A percentile compares a stretch with the other conserved stretches of the same genome.
Conservation (phyloP, 2,888 invertebrate species). For the Lypha dubia region DNA sequence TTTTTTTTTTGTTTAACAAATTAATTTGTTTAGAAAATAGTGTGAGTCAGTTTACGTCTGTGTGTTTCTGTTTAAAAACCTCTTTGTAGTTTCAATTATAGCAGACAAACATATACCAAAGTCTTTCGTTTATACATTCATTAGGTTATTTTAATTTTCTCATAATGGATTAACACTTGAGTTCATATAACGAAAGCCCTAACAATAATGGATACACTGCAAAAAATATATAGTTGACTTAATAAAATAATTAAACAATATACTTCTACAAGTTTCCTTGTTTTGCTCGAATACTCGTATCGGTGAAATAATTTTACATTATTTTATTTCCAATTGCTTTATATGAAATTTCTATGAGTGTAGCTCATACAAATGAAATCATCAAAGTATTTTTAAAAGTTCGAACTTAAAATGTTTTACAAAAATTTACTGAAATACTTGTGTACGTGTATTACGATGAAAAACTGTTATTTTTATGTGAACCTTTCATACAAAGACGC, state of each 20-base stretch:
- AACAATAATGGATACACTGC: slow-evolving; percentile 23
- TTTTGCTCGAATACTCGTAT: no score
- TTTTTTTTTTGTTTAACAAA: slow-evolving; percentile 6
- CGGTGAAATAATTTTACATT: no score
- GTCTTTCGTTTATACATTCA: slow-evolving; percentile 28
- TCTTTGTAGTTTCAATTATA: slow-evolving; percentile 24
- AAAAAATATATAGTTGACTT: background rate
- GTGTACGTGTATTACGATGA: background rate
- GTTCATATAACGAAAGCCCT: slow-evolving; percentile 54
- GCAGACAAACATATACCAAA: background rate
- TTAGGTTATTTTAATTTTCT: slow-evolving; percentile 60
- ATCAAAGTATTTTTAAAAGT: background rate
- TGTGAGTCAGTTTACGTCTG: background rate
- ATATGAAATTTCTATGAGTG: background rate
- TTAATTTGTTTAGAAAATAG: slow-evolving; percentile 24
- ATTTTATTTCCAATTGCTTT: no score
- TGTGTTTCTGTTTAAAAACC: background rate
- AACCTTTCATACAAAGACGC: background rate
- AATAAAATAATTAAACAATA: background rate
- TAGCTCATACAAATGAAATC: background rate
- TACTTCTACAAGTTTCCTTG: background rate
- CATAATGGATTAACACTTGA: slow-evolving; percentile 66
- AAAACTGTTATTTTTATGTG: slow-evolving; percentile 13
- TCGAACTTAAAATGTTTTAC: background rate
- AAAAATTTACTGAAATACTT: background rate